Percentiles rank a stretch among this genome's conserved stretches.
phyloP scores from a whole-genome alignment of 2,888 invertebrate genomes.

The Electrophaes corylata region DNA sequence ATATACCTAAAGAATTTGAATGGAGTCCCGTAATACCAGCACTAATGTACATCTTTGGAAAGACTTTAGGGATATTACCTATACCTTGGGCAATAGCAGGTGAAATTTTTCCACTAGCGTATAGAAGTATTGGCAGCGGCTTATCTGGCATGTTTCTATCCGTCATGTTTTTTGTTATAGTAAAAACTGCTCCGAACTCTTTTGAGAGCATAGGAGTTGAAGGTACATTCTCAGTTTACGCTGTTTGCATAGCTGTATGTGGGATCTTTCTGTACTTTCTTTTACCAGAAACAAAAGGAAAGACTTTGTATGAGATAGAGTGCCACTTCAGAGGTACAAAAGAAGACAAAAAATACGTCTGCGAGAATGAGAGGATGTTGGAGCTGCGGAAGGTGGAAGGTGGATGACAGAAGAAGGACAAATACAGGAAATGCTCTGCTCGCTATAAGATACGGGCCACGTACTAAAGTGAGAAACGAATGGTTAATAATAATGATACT shows the following conservation, averaged over 20 bases:
- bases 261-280: conserved; percentile 82
- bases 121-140: conserved; percentile 87
- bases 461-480: conserved; percentile 45
- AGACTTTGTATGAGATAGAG: conserved; percentile 87
- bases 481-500: conserved; percentile 27
- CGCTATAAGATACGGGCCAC: conserved; percentile 53
- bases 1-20: conserved; percentile 60
- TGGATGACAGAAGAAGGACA: conserved; percentile 54
- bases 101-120: conserved; percentile 86
- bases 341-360: conserved; percentile 36
- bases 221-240: conserved; percentile 86
- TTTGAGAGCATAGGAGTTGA: conserved; percentile 80
- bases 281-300: conserved; percentile 88
- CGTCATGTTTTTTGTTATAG: conserved; percentile 86
- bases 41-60: conserved; percentile 82
- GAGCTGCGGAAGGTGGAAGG: conserved; percentile 69
- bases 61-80: conserved; percentile 85
- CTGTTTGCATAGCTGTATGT: conserved; percentile 80
- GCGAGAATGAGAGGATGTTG: conserved; percentile 69
- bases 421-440: conserved; percentile 60
- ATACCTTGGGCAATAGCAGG: conserved; percentile 90
- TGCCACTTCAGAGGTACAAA: conserved; percentile 75
- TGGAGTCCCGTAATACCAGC: conserved; percentile 80
- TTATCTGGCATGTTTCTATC: conserved; percentile 86
- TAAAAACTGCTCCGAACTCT: conserved; percentile 86